Conservation (phyloP, 2,888 invertebrate genomes). For the Phaonia tiefii region DNA sequence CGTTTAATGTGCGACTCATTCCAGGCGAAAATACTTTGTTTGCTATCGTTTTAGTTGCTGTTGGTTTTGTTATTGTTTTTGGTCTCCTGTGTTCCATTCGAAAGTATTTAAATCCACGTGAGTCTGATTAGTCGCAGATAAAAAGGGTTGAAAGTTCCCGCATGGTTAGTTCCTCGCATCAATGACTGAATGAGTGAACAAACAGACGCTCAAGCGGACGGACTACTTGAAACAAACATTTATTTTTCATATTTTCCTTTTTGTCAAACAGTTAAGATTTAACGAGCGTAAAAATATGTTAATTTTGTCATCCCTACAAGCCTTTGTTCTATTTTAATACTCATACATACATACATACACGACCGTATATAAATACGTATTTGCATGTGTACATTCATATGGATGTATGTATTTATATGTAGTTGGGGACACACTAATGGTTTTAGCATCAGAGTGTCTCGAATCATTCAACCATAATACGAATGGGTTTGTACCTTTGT, state of each 20-base stretch:
- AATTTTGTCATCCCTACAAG: slow-evolving; percentile 60
- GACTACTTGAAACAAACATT: slow-evolving; percentile 64
- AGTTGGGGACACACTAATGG: too few species aligned
- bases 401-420: too few species aligned
- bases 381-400: not conserved
- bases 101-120: slow-evolving; percentile 68
- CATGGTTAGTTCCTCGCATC: slow-evolving; percentile 51
- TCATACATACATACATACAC: too few species aligned
- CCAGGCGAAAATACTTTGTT: slow-evolving; percentile 6
- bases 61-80: slow-evolving; percentile 54
- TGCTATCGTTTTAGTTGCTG: slow-evolving; percentile 15
- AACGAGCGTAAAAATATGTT: slow-evolving; percentile 65
- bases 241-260: slow-evolving; percentile 62
- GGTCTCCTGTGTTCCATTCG: slow-evolving; percentile 59
- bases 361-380: too few species aligned
- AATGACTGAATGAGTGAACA: slow-evolving; percentile 48
- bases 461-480: slow-evolving; percentile 11
- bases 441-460: not conserved
- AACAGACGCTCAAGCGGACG: slow-evolving; percentile 29
- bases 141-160: slow-evolving; percentile 67
- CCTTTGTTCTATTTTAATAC: not conserved
- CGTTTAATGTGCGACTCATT: slow-evolving; percentile 60
- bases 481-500: not conserved
- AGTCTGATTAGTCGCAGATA: slow-evolving; percentile 67
- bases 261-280: slow-evolving; percentile 62